A percentile compares a stretch with the other conserved stretches of the same genome.
phyloP scores from a whole-genome alignment of 1,140 invertebrate genomes.

The Sminthurides bifidus region DNA sequence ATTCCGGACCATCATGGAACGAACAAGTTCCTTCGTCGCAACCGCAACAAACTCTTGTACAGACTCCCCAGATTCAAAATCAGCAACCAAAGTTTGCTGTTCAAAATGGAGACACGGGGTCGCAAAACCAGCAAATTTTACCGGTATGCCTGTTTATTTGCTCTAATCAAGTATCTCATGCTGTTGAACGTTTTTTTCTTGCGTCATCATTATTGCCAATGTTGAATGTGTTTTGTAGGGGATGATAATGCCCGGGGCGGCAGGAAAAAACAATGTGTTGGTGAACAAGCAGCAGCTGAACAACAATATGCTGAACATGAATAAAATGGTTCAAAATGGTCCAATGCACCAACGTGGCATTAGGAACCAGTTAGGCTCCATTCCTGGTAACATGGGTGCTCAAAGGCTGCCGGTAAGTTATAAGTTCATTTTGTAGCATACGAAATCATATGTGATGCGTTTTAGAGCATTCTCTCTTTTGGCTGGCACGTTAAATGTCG shows the following conservation, averaged over 20 bases:
- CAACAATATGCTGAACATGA: constrained; percentile 30
- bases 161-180: not conserved
- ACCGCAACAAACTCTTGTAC: not conserved
- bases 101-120: constrained; percentile 24
- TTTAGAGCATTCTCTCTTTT: not conserved
- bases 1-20: constrained; percentile 36
- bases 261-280: constrained; percentile 11
- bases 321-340: constrained; percentile 27
- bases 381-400: constrained; percentile 19
- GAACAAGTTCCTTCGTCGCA: constrained; percentile 35
- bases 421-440: not conserved
- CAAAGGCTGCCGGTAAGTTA: constrained; percentile 24
- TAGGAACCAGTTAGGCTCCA: constrained; percentile 10
- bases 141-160: not conserved
- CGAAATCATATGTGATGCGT: not conserved
- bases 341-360: constrained; percentile 24
- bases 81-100: constrained; percentile 21
- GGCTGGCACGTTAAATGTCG: not conserved
- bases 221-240: constrained; percentile 11
- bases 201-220: not conserved
- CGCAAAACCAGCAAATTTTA: constrained; percentile 11
- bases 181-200: not conserved
- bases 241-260: constrained; percentile 23
- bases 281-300: constrained; percentile 23
- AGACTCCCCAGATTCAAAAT: constrained; percentile 43